Base-by-base conservation (phyloP, 2,113 vertebrate species). In the Sylvilagus bachmani region DNA sequence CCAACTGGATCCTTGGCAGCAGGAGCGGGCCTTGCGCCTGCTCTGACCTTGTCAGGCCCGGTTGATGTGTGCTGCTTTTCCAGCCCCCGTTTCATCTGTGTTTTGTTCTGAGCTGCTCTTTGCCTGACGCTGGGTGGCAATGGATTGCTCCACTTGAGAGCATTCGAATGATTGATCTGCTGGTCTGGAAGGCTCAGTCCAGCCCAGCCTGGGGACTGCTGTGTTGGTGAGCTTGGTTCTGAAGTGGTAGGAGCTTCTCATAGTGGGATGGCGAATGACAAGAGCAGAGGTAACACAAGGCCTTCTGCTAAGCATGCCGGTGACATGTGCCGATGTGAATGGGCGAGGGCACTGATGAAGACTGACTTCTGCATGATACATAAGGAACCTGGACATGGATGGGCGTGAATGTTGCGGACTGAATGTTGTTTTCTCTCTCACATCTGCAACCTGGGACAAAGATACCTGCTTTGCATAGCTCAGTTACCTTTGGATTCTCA, bases 241-340 rank as follows among this genome's bases (percentile, higher is more conserved):
- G n/a, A 95, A 90, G 6, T 49, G 66, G 33, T 55, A 83, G 55
- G 53, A 91, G 19, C 0, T 1, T 91, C 38, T 90, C 62, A 22
- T 24, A 85, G 53, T 24, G 74, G 74, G 10, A 3, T 1, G 89
- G 67, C 77, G 96, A 95, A 97, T 64, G 21, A 87, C 38, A 92
- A 22, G 13, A 90, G 4, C 38, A 96, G 93, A 89, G 77, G 49
- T 44, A 62, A 83, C 58, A 51, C n/a, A 75, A 55, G 55, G 29
- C 78, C 79, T 80, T 80, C 44, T 92, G 53, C 62, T 66, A 80
- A 82, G 53, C 33, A 64, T 70, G 38, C 53, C 27, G 88, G 62
- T 69, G 38, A 49, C 10, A 29, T 67, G 27, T 71, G 74, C 75
- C 49, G 83, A 92, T 69, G 96, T 87, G 83, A 85, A 1, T 9